Base-by-base conservation (phyloP, 2,113 vertebrate species). In the Labrus mixtus region DNA sequence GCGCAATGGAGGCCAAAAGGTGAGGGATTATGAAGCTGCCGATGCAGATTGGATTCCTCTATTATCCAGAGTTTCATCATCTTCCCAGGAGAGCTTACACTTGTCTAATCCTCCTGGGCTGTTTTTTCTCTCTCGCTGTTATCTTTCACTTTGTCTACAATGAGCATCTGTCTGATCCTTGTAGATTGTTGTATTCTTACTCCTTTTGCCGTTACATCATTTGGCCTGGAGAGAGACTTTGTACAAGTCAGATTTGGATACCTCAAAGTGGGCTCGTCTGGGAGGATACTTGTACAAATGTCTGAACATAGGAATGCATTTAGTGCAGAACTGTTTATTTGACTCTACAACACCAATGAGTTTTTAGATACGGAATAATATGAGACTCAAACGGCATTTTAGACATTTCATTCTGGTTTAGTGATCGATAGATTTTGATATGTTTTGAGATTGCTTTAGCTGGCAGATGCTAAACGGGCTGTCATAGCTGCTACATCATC, bases 1-100 rank as follows among this genome's bases (percentile, higher is more conserved):
- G 8, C 36, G 57, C 67, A 48, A 68, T 33, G 3, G 13, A 22
- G 82, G 72, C 62, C 41, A 63, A 63, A 59, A 81, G 62, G 70
- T 82, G 59, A 80, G 50, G 76, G 65, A 91, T 89, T 66, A 81
- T 22, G 51, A 69, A 68, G 63, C 77, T 54, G 68, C 74, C 11
- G 51, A 79, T 85, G 82, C 70, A 87, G 84, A 88, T 86, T 79
- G 78, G 69, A 80, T 85, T 71, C 50, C 55, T 79, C 13, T 51
- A 57, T 82, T 87, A 81, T 84, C 60, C 60, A 10, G 58, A 74
- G 54, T 73, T 78, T 74, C 68, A 85, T 79, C 72, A 57, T 67
- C 73, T 64, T 60, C 72, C 51, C 56, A 19, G 64, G 57, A 67
- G 71, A 81, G 69, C 10, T 17, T 22, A 16, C 12, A 20, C 50